A percentile compares a stretch with the other conserved stretches of the same genome.
phyloP scores from a whole-genome alignment of 2,113 vertebrate genomes.

The Campylomormyrus numenius region DNA sequence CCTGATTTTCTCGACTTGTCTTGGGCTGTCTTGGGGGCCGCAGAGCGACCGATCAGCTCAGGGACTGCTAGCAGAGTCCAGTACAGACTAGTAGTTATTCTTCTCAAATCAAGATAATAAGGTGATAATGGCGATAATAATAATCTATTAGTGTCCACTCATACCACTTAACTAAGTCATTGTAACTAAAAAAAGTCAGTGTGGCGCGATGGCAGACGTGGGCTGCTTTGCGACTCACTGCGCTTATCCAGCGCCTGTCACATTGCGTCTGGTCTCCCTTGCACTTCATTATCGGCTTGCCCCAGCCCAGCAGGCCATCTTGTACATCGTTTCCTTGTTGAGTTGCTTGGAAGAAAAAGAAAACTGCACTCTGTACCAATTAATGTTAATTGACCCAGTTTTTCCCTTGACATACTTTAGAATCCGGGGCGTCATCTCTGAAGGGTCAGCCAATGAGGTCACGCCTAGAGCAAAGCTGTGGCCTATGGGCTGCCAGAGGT shows the following conservation, averaged over 20 bases:
- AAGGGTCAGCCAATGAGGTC: neutral
- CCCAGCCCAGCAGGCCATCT: slow-evolving; percentile 8
- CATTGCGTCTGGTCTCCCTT: slow-evolving; percentile 18
- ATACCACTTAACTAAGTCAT: neutral
- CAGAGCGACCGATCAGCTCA: neutral
- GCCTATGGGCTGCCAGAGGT: neutral
- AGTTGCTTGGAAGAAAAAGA: neutral
- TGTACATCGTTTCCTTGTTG: neutral
- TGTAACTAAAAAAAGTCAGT: neutral
- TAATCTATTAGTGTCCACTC: neutral
- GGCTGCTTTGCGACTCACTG: neutral
- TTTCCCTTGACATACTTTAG: slow-evolving; percentile 16
- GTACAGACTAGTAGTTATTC: neutral
- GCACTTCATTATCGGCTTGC: slow-evolving; percentile 23
- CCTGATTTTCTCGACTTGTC: neutral
- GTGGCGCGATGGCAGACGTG: neutral
- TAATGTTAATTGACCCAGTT: slow-evolving; percentile 28
- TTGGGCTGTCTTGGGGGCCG: neutral
- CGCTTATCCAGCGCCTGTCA: slow-evolving; percentile 26
- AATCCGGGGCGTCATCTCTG: slow-evolving; percentile 5
- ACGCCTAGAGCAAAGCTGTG: neutral
- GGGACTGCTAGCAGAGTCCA: neutral
- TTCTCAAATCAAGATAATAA: neutral
- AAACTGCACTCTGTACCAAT: slow-evolving; percentile 10
- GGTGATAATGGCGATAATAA: no score